These are phyloP conservation scores for Lycaena phlaeas DNA, from an alignment of 2,888 invertebrate species.

Conservation along the genomic window DNA sequence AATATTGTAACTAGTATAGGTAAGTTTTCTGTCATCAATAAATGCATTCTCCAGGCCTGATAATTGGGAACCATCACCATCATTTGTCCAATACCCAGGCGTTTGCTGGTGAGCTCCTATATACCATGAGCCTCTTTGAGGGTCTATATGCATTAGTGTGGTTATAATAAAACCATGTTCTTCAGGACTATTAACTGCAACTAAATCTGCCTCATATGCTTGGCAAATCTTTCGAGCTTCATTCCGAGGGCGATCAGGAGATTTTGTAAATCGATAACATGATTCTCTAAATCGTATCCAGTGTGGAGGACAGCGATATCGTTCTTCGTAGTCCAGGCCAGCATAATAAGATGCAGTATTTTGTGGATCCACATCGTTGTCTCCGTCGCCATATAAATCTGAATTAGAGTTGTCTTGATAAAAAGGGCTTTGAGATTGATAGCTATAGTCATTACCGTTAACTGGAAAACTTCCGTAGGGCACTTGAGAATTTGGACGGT, in stretches of 20 bases:
- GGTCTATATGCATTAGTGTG: constrained; percentile 86
- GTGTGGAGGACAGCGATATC: constrained; percentile 82
- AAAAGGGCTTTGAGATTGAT: constrained; percentile 50
- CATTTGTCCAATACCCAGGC: constrained; percentile 86
- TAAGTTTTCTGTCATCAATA: constrained; percentile 72
- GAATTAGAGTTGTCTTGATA: constrained; percentile 46
- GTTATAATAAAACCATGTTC: constrained; percentile 91
- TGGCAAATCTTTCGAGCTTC: constrained; percentile 89
- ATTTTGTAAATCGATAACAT: constrained; percentile 93
- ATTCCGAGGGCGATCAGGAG: constrained; percentile 83
- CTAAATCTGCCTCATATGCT: constrained; percentile 85
- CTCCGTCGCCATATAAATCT: constrained; percentile 42
- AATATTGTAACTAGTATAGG: constrained; percentile 58
- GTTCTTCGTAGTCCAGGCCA: constrained; percentile 55
- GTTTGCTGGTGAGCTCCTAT: constrained; percentile 84
- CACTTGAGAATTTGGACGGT: constrained; percentile 46
- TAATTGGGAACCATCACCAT: constrained; percentile 85
- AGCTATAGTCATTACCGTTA: constrained; percentile 45
- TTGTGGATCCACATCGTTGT: constrained; percentile 53
- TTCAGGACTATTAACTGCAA: constrained; percentile 84
- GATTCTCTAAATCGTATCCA: constrained; percentile 88
- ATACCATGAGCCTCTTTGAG: constrained; percentile 90
- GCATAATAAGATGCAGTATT: constrained; percentile 54
- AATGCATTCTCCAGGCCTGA: constrained; percentile 87
- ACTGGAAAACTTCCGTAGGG: constrained; percentile 60